A percentile compares a stretch with the other conserved stretches of the same genome.
These are phyloP conservation scores for Grammomys dolichurus DNA, from an alignment of 2,113 vertebrate genomes.

Conservation along the genomic window DNA sequence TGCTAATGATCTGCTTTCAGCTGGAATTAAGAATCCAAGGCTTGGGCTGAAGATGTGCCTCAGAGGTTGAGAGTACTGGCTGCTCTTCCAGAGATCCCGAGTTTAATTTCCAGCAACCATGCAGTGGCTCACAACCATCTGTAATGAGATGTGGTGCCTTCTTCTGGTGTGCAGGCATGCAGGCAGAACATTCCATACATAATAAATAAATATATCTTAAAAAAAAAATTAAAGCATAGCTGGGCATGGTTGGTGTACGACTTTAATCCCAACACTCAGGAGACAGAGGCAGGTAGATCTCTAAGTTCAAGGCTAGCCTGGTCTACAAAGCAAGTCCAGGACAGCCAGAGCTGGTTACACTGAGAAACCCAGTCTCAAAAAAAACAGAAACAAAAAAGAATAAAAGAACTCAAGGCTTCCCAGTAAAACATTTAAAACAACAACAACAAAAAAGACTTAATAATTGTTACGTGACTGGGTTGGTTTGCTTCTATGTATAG, in stretches of 20 bases:
- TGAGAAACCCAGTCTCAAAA: background rate
- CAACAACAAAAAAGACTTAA: constrained; percentile 26
- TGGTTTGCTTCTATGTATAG: background rate
- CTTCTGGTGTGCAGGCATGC: no score
- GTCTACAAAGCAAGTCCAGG: no score
- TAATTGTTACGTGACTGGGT: background rate
- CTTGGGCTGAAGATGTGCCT: background rate
- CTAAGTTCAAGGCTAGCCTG: no score
- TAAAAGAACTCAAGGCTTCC: background rate
- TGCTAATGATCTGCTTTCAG: background rate
- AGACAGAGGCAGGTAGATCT: no score
- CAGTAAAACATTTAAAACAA: background rate
- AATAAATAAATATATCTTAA: no score
- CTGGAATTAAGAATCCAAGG: constrained; percentile 6
- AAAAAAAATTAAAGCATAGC: background rate
- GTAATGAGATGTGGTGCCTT: no score
- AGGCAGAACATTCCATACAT: no score
- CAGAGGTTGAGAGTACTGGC: no score
- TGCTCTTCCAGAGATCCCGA: no score
- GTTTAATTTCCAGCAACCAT: no score
- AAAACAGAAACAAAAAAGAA: background rate
- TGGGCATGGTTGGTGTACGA: background rate
- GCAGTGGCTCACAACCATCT: no score
- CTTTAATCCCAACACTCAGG: background rate
- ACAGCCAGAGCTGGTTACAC: background rate